Percentiles rank a stretch among this genome's conserved stretches.
phyloP scores from a whole-genome alignment of 2,888 invertebrate species.

The Eupeodes luniger region DNA sequence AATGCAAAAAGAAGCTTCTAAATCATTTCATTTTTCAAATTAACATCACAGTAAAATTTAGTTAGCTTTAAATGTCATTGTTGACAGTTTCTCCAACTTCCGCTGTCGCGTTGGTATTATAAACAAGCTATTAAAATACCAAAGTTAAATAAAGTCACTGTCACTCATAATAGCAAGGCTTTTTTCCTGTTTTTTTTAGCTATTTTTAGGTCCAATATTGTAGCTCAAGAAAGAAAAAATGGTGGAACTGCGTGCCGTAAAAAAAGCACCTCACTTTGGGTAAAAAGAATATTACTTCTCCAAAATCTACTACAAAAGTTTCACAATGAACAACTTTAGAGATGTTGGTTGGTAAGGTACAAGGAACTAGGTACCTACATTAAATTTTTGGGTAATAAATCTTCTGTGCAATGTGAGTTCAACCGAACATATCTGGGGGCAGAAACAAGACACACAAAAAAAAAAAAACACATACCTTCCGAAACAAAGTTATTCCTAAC shows the following conservation, averaged over 20 bases:
- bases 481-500: slow-evolving; percentile 28
- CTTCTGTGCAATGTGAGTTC: slow-evolving; percentile 44
- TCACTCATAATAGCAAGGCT: background rate
- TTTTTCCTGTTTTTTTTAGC: background rate
- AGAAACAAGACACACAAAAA: background rate
- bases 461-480: slow-evolving; percentile 11
- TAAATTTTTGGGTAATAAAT: slow-evolving; percentile 71
- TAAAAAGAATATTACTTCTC: slow-evolving; percentile 42
- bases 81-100: slow-evolving; percentile 28
- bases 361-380: slow-evolving; percentile 26
- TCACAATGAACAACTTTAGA: slow-evolving; percentile 42
- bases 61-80: slow-evolving; percentile 27
- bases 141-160: slow-evolving; percentile 38
- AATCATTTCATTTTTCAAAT: slow-evolving; percentile 38
- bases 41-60: slow-evolving; percentile 46
- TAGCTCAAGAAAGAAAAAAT: slow-evolving; percentile 36
- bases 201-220: slow-evolving; percentile 44
- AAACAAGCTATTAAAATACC: slow-evolving; percentile 42
- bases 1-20: background rate
- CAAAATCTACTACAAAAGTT: slow-evolving; percentile 60
- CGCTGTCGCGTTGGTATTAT: slow-evolving; percentile 35
- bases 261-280: slow-evolving; percentile 19
- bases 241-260: slow-evolving; percentile 28
- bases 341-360: slow-evolving; percentile 7
- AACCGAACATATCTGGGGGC: background rate